A percentile compares a stretch with the other conserved stretches of the same genome.
These are phyloP conservation scores for Corythoichthys haematopterus DNA, from an alignment of 2,113 vertebrate species.

Conservation along the genomic window DNA sequence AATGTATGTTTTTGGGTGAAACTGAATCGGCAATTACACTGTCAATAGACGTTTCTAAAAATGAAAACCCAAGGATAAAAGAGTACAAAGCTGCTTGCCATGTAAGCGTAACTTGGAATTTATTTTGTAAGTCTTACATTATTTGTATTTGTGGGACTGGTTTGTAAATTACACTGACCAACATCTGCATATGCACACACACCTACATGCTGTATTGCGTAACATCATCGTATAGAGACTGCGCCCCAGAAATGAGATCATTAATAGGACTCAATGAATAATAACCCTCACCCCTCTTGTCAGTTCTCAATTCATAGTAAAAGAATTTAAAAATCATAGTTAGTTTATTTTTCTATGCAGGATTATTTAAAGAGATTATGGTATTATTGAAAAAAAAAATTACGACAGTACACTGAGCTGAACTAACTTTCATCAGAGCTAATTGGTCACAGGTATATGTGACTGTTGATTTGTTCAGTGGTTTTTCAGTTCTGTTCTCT, in stretches of 20 bases:
- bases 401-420: conserved; percentile 34
- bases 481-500: conserved; percentile 46
- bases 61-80: conserved; percentile 71
- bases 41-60: conserved; percentile 67
- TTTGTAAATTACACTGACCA: conserved; percentile 87
- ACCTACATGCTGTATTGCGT: conserved; percentile 28
- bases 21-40: conserved; percentile 60
- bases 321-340: conserved; percentile 66
- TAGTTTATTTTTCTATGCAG: conserved; percentile 81
- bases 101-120: conserved; percentile 97
- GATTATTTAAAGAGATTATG: conserved; percentile 75
- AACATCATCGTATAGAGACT: conserved; percentile 55
- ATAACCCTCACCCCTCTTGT: conserved; percentile 44
- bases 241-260: conserved; percentile 41
- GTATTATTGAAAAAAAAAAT: conserved; percentile 69
- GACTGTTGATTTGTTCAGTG: conserved; percentile 37
- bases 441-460: conserved; percentile 41
- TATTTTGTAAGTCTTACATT: conserved; percentile 96
- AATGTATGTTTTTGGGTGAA: conserved; percentile 65
- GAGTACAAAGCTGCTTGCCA: conserved; percentile 88
- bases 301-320: conserved; percentile 68
- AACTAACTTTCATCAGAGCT: conserved; percentile 46
- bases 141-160: conserved; percentile 99
- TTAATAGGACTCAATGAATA: conserved; percentile 47
- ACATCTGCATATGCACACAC: conserved; percentile 37